Conservation (phyloP, 2,797 vertebrate species). For the Macropus fuliginosus region DNA sequence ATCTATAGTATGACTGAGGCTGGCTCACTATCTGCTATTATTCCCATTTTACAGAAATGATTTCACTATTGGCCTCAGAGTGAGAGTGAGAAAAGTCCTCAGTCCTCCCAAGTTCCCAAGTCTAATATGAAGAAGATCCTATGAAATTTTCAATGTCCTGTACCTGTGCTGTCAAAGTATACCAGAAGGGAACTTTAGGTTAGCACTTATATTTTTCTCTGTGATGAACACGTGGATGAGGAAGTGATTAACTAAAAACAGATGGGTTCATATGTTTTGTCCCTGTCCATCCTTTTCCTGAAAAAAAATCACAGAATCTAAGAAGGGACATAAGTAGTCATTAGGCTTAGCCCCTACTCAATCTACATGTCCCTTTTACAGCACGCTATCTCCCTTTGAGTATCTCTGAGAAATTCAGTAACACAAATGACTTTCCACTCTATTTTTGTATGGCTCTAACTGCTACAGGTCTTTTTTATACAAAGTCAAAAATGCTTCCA, state of each 20-base stretch:
- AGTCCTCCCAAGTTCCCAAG: neutral
- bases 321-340: neutral
- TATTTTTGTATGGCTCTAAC: neutral
- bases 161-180: neutral
- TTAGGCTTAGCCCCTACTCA: neutral
- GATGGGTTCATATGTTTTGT: neutral
- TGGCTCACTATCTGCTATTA: neutral
- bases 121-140: neutral
- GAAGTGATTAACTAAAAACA: neutral
- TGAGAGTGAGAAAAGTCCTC: neutral
- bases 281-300: neutral
- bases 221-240: neutral
- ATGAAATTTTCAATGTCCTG: neutral
- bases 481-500: neutral
- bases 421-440: neutral
- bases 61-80: neutral
- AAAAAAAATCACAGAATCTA: neutral
- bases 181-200: neutral
- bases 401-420: neutral
- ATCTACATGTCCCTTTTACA: neutral
- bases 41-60: neutral
- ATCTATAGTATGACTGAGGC: neutral
- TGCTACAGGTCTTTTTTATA: neutral
- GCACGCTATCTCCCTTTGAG: neutral
- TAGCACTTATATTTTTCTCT: neutral